Evolutionary conservation across 2,888 invertebrate species (phyloP), one percentile per base, ranked within the genome.

Genomic region (Incurvaria masculella): DNA sequence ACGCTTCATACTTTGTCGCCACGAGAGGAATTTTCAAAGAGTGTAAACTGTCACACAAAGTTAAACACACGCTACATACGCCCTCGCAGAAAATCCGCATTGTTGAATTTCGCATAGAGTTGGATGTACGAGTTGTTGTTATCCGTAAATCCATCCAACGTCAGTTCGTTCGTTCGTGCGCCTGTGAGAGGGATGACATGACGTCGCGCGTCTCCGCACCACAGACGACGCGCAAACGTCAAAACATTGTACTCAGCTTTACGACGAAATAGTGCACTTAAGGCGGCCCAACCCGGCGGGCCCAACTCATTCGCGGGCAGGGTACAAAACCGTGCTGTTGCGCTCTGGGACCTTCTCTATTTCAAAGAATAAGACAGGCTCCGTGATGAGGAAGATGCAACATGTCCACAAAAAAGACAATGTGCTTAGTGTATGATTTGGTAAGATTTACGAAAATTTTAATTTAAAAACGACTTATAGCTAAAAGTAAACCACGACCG

Each of bases 121-220:
- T 27, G 47, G 45, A 47, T 50, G n/a, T 44, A 49, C 39, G 42
- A 21, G 33, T n/a, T 20, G 39, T 6, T 23, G 20, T 19, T 52
- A 52, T 6, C 26, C 27, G 16, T 52, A 52, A 52, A 52, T 52
- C 52, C 48, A 39, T 52, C 48, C 18, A 19, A 50, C 45, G 52
- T 49, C 52, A 17, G 21, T 16, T 14, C 10, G 33, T 40, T 39
- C 21, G 47, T 39, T n/a, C 42, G 10, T 26, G 47, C 27, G 21
- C 18, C 40, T 11, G 11, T 16, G 45, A 44, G 19, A n/a, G 42
- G 39, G 42, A 43, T 44, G 20, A 45, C 45, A 45, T 49, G 45
- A 45, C 38, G 45, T 49, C 21, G 23, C 23, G 5, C 5, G 23
- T 23, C 23, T 4, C 23, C 23, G 23, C 23, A 10, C 20, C 20